These are phyloP conservation scores for Entomyzon cyanotis DNA, from an alignment of 2,113 vertebrate species.

Conservation along the genomic window DNA sequence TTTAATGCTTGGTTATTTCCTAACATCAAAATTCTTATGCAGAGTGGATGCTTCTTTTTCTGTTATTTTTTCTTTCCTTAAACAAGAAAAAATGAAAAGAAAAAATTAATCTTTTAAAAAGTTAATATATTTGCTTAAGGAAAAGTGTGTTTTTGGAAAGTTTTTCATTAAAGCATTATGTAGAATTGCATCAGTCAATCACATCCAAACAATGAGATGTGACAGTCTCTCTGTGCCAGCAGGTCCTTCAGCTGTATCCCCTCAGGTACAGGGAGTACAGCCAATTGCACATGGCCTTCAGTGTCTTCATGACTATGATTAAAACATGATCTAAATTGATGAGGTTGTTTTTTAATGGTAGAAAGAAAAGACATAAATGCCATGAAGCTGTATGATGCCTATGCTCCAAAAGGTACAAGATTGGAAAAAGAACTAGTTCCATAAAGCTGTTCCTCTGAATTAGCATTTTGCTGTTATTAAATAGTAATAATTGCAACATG, in stretches of 20 bases:
- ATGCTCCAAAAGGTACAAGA: background rate
- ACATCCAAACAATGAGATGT: background rate
- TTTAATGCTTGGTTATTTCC: background rate
- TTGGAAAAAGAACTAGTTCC: background rate
- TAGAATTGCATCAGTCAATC: background rate
- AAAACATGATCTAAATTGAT: conserved; percentile 36
- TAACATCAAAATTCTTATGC: background rate
- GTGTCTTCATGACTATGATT: background rate
- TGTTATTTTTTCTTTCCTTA: background rate
- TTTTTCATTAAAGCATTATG: background rate
- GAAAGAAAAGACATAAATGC: background rate
- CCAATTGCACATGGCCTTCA: background rate
- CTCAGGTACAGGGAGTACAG: background rate
- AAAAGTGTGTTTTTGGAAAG: background rate
- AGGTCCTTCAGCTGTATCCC: background rate
- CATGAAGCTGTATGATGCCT: background rate
- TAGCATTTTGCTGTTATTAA: background rate
- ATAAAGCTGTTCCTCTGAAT: background rate
- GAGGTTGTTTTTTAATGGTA: background rate
- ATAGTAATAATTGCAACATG: background rate
- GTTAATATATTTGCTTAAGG: background rate
- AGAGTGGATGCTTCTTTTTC: background rate
- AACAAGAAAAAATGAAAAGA: background rate
- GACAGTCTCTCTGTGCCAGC: background rate
- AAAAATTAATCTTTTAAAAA: background rate